phyloP scores from a whole-genome alignment of 2,888 invertebrate genomes.

The Molanna angustata region DNA sequence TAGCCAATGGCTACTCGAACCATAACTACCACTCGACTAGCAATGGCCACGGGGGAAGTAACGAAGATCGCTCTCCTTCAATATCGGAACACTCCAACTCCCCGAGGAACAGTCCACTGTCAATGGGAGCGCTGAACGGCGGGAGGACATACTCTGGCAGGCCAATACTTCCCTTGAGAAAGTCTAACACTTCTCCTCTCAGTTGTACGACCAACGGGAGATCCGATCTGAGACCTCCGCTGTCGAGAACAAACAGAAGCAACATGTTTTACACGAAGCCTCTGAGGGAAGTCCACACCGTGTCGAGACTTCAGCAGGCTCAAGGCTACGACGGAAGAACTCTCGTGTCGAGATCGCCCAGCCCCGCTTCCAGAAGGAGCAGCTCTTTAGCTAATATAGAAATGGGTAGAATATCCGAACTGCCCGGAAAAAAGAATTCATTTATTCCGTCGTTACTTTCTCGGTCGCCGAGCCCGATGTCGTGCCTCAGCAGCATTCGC shows the following conservation, averaged over 20 bases:
- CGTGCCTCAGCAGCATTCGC: constrained; percentile 44
- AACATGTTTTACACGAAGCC: constrained; percentile 48
- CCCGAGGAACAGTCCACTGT: constrained; percentile 21
- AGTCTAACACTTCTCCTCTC: constrained; percentile 50
- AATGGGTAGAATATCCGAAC: constrained; percentile 52
- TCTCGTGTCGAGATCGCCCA: constrained; percentile 43
- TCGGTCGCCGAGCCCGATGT: constrained; percentile 59
- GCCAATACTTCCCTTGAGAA: constrained; percentile 48
- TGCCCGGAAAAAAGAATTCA: constrained; percentile 44
- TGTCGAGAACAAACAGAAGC: constrained; percentile 41
- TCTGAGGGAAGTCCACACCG: constrained; percentile 48
- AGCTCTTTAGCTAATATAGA: constrained; percentile 47
- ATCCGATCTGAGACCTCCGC: constrained; percentile 39
- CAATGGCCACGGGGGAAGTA: constrained; percentile 2
- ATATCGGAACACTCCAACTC: constrained; percentile 29
- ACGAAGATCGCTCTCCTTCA: constrained; percentile 34
- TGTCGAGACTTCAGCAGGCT: constrained; percentile 35
- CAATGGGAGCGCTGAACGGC: constrained; percentile 20
- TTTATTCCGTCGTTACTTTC: constrained; percentile 42
- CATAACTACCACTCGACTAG: background rate
- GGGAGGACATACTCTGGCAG: constrained; percentile 27
- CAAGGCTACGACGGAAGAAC: constrained; percentile 18
- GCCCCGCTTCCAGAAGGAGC: constrained; percentile 46
- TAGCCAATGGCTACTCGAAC: constrained; percentile 29
- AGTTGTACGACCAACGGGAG: constrained; percentile 46